Evolutionary conservation across 2,888 invertebrate species (phyloP), one percentile per base, ranked within the genome.

Genomic region (Cyrtodaria siliqua): DNA sequence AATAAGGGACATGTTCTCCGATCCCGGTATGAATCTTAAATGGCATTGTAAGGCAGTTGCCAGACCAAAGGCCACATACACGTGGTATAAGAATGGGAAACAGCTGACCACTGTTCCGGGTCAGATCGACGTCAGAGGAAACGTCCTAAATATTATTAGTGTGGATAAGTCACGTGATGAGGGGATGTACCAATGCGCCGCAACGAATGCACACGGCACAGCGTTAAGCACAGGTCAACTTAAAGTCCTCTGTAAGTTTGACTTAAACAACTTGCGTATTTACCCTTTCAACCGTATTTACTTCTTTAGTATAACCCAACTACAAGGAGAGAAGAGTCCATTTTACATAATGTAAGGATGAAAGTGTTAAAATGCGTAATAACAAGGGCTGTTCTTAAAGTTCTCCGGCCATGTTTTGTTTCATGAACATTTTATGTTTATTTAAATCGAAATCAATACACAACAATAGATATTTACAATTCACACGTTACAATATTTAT

Each of bases 141-240:
- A 86, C 53, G 66, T 80, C 8, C 64, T 90, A 27, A 83, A 59
- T 6, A 89, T 91, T 29, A 18, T 26, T 1, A 68, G 75, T 1
- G 81, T 88, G 2, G 67, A 79, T 12, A 66, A 70, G 2, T 50
- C 27, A 12, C 66, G 95, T 86, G 98, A 99, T 93, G 96, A 96
- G 63, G 98, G 97, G 27, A 98, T 98, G 97, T 99, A 96, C 92
- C 98, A 99, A 89, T 99, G 98, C 91, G 95, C 96, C 86, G 98
- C 98, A 0, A 95, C 95, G 67, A 99, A 99, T 94, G 96, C 97
- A 84, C 93, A 98, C 9, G 97, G 96, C 90, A 96, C 96, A 0
- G 95, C 95, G 72, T 98, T 96, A 92, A 97, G 97, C 0, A 96
- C 97, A 3, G 98, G 96, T 0, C 97, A 98, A 88, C 94, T 99